These are phyloP conservation scores for Lathamus discolor DNA, from an alignment of 2,113 vertebrate genomes.

Conservation along the genomic window DNA sequence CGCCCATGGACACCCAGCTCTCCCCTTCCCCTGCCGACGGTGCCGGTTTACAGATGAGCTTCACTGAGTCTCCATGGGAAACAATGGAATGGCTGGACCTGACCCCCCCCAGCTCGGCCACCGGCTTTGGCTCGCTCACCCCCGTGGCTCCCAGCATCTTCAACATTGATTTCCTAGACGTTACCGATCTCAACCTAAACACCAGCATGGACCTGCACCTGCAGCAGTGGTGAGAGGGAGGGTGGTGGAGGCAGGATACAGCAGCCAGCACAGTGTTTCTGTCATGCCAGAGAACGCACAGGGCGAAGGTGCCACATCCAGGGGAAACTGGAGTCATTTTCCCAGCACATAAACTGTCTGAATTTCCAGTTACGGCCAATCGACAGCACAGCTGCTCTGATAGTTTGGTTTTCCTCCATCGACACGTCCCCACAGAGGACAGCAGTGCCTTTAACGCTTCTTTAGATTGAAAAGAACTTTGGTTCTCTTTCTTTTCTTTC, in stretches of 20 bases:
- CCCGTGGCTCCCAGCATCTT: conserved; percentile 88
- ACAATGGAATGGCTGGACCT: conserved; percentile 98
- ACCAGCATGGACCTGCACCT: conserved; percentile 95
- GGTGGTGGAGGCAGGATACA: not conserved
- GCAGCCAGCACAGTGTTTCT: not conserved
- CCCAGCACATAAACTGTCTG: not conserved
- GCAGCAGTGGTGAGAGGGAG: conserved; percentile 89
- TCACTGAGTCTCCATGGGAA: conserved; percentile 94
- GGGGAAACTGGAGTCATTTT: conserved; percentile 39
- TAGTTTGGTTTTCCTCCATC: not conserved
- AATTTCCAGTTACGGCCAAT: not conserved
- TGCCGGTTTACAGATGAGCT: conserved; percentile 86
- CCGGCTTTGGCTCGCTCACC: conserved; percentile 79
- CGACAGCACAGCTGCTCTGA: not conserved
- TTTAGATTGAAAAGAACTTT: not conserved
- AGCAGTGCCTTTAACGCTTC: conserved; percentile 7
- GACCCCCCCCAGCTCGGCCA: conserved; percentile 87
- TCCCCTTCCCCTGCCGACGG: conserved; percentile 80
- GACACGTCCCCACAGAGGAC: not conserved
- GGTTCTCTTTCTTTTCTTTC: not conserved
- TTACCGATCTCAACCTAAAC: conserved; percentile 93
- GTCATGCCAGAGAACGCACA: fast-evolving
- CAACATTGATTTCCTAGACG: conserved; percentile 94
- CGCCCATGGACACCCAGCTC: conserved; percentile 82
- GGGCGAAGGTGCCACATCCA: not conserved